Percentiles rank a stretch among this genome's conserved stretches.
phyloP scores from a whole-genome alignment of 2,113 vertebrate species.

The Physeter macrocephalus region DNA sequence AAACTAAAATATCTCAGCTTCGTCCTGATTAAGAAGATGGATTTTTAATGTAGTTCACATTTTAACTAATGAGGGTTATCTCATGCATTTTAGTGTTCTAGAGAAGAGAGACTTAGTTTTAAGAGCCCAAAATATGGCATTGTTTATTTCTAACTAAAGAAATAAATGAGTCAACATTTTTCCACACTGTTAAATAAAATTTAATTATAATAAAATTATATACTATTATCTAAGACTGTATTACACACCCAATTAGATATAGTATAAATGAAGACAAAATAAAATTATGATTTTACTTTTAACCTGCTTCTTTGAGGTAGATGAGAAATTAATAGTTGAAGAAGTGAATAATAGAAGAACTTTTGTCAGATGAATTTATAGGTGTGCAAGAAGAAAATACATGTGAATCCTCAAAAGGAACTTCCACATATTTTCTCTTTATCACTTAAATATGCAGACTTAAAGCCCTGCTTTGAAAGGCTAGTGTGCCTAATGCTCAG shows the following conservation, averaged over 20 bases:
- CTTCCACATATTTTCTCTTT: neutral
- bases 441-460: neutral
- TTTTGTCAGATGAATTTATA: neutral
- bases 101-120: neutral
- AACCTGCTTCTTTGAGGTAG: neutral
- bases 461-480: neutral
- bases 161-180: neutral
- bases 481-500: neutral
- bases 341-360: neutral
- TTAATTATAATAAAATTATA: neutral
- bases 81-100: neutral
- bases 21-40: neutral
- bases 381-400: neutral
- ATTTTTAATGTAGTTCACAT: neutral
- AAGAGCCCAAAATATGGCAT: neutral
- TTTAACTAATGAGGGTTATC: neutral
- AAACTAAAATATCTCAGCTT: neutral
- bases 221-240: neutral
- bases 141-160: slow-evolving; percentile 1
- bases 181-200: neutral
- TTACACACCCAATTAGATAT: neutral
- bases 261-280: neutral
- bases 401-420: neutral
- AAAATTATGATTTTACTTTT: neutral
- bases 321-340: neutral